Evolutionary conservation across 1,140 invertebrate species (phyloP).

Genomic region (Eubasilissa regina): DNA sequence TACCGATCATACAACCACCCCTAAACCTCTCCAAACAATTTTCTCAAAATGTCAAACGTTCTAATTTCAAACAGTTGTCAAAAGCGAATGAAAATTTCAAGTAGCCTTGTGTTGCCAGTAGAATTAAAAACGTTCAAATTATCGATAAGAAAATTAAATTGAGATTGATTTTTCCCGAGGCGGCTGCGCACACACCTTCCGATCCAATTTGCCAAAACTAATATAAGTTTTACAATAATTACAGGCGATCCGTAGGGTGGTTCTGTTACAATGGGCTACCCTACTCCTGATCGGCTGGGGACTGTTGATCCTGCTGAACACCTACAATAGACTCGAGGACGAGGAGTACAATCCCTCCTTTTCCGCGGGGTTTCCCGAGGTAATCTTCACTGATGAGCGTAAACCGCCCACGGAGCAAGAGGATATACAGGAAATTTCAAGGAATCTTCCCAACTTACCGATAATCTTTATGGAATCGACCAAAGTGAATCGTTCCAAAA

Average conservation of each 20-base stretch:
- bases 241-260: not conserved
- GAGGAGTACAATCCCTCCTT: not conserved
- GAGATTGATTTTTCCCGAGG: no score
- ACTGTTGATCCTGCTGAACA: not conserved
- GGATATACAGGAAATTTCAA: conserved; percentile 3
- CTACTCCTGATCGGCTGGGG: not conserved
- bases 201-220: no score
- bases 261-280: not conserved
- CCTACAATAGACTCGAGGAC: not conserved
- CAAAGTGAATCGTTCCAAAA: not conserved
- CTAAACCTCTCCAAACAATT: no score
- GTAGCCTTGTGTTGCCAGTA: no score
- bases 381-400: not conserved
- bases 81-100: no score
- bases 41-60: no score
- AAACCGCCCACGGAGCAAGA: not conserved
- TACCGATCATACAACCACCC: no score
- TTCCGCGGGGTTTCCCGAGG: not conserved
- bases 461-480: not conserved
- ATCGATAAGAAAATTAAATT: no score
- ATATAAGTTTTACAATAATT: not conserved
- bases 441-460: not conserved
- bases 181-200: no score
- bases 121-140: no score
- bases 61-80: no score